A percentile compares a stretch with the other conserved stretches of the same genome.
Evolutionary conservation across 2,888 invertebrate genomes (phyloP).

Genomic region (Scaptomyza caliginosa): DNA sequence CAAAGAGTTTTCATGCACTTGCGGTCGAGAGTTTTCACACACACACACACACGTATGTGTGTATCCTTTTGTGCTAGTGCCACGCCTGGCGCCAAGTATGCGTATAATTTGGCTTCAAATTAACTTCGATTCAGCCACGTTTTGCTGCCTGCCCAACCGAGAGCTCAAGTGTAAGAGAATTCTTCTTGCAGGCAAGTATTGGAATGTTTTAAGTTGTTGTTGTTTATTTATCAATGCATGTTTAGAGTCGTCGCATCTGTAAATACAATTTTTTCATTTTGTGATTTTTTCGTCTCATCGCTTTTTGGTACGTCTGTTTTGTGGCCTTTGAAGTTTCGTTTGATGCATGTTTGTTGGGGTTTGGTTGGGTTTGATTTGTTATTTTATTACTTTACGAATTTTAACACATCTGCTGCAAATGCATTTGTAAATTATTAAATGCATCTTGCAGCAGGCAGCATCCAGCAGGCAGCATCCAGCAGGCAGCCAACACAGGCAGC

Average conservation of each 20-base stretch:
- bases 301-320: conserved; percentile 6
- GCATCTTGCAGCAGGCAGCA: conserved; percentile 52
- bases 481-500: conserved; percentile 63
- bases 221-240: conserved; percentile 63
- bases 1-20: conserved; percentile 33
- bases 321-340: conserved; percentile 60
- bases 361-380: conserved; percentile 72
- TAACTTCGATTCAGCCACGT: conserved; percentile 60
- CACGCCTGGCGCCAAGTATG: conserved; percentile 54
- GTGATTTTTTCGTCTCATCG: not conserved
- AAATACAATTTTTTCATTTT: conserved; percentile 52
- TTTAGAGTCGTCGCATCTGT: conserved; percentile 75
- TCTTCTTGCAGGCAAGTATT: conserved; percentile 1
- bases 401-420: conserved; percentile 83
- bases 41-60: not conserved
- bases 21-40: conserved; percentile 41
- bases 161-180: conserved; percentile 34
- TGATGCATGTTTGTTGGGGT: conserved; percentile 41
- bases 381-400: conserved; percentile 83
- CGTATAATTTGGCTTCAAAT: conserved; percentile 69
- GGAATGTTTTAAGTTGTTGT: not conserved
- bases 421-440: conserved; percentile 78
- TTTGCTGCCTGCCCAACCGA: conserved; percentile 45
- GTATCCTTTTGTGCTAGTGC: conserved; percentile 32
- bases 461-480: conserved; percentile 35